Percentiles rank a stretch among this genome's conserved stretches.
Evolutionary conservation across 2,888 invertebrate genomes (phyloP).

Genomic region (Formica aserva): DNA sequence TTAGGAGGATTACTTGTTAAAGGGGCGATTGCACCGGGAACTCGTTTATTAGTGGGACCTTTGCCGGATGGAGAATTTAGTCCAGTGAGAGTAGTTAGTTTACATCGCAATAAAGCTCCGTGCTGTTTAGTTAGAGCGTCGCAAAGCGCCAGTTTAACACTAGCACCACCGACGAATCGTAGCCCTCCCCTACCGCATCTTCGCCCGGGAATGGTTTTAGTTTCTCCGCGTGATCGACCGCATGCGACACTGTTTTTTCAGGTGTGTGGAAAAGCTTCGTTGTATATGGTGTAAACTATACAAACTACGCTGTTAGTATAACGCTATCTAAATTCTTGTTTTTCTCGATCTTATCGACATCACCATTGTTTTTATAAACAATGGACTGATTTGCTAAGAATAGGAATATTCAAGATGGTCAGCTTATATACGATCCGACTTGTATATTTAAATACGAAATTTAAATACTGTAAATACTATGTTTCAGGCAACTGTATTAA

Average conservation of each 20-base stretch:
- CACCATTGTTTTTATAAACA: not conserved
- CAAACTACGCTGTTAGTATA: not conserved
- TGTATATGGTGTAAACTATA: not conserved
- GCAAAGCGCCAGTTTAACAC: constrained; percentile 94
- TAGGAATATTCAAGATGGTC: not conserved
- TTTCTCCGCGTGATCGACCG: constrained; percentile 87
- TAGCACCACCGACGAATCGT: constrained; percentile 87
- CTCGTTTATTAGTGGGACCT: constrained; percentile 92
- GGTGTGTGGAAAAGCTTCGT: constrained; percentile 79
- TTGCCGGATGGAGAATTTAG: constrained; percentile 92
- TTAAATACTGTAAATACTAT: constrained; percentile 6
- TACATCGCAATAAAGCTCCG: constrained; percentile 97
- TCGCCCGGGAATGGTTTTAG: constrained; percentile 94
- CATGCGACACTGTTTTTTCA: constrained; percentile 87
- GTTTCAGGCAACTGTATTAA: constrained; percentile 94
- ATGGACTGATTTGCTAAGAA: not conserved
- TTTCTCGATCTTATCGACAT: not conserved
- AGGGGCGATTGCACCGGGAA: constrained; percentile 95
- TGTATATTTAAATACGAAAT: not conserved
- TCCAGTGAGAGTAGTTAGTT: constrained; percentile 92
- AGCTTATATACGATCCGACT: not conserved
- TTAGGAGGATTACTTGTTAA: constrained; percentile 94
- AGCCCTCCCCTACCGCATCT: constrained; percentile 87
- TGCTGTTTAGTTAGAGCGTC: constrained; percentile 95
- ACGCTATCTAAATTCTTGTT: not conserved